phyloP scores from a whole-genome alignment of 2,888 invertebrate genomes.

The Hypomecis atomaria region DNA sequence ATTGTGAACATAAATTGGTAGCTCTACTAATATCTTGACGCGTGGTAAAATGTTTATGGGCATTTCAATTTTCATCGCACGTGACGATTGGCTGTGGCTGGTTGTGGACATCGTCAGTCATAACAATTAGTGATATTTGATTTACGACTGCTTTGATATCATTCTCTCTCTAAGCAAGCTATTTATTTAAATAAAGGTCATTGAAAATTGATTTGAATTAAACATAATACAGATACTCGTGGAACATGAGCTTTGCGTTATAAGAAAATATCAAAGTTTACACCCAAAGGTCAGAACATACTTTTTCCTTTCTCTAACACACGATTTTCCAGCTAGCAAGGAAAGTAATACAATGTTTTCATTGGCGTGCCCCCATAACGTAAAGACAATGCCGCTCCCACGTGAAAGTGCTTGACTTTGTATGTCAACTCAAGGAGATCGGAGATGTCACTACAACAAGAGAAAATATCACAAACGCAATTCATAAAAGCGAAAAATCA shows the following conservation, averaged over 20 bases:
- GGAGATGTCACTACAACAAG: slow-evolving; percentile 29
- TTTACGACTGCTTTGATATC: neutral
- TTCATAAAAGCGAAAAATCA: neutral
- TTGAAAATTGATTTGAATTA: too few relatives aligned
- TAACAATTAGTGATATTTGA: slow-evolving; percentile 1
- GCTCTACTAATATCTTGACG: slow-evolving; percentile 28
- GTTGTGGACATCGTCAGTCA: neutral
- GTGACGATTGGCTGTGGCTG: slow-evolving; percentile 9
- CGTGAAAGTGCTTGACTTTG: slow-evolving; percentile 65
- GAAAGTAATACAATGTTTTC: slow-evolving; percentile 59
- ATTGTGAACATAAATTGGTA: neutral
- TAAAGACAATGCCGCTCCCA: slow-evolving; percentile 60
- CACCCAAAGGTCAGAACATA: neutral
- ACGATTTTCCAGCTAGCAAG: slow-evolving; percentile 54
- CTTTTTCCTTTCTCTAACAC: slow-evolving; percentile 30
- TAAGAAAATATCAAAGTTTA: too few relatives aligned
- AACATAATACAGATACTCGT: too few relatives aligned
- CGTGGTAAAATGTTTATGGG: slow-evolving; percentile 34
- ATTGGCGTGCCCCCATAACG: slow-evolving; percentile 51
- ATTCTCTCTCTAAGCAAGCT: neutral
- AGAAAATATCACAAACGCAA: neutral
- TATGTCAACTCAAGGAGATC: slow-evolving; percentile 46
- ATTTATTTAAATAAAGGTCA: too few relatives aligned
- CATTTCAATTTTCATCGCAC: slow-evolving; percentile 28
- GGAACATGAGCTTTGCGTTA: too few relatives aligned